Conservation (phyloP, 2,797 vertebrate genomes). For the Carapus acus region DNA sequence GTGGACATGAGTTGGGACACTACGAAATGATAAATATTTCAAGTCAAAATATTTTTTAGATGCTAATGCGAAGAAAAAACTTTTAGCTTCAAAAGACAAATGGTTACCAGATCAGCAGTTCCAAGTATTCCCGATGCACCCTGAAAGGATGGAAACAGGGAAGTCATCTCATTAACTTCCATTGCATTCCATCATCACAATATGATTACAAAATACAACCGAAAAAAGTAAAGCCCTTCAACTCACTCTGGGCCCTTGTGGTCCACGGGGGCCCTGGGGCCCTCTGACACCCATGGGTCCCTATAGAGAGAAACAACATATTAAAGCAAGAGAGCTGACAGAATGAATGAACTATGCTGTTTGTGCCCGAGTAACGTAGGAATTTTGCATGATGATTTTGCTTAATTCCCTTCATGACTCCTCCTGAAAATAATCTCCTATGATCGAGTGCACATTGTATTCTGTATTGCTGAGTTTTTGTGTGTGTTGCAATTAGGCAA, state of each 20-base stretch:
- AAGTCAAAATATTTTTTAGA: conserved; percentile 13
- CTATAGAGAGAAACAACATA: conserved; percentile 60
- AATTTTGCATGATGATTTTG: neutral
- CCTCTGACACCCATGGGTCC: conserved; percentile 89
- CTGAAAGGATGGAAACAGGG: conserved; percentile 49
- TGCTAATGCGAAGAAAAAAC: neutral
- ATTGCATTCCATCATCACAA: conserved; percentile 1
- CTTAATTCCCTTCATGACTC: neutral
- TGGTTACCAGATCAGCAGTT: conserved; percentile 69
- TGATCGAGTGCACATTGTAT: neutral
- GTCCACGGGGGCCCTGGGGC: conserved; percentile 82
- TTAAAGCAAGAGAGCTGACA: conserved; percentile 8
- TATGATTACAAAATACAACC: conserved; percentile 3
- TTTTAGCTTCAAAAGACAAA: conserved; percentile 5
- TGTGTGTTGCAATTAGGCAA: no score
- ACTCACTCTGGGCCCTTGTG: conserved; percentile 85
- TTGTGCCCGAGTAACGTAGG: neutral
- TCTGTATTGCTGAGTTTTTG: neutral
- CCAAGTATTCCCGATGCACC: conserved; percentile 72
- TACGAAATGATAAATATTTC: conserved; percentile 56
- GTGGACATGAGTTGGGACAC: conserved; percentile 88
- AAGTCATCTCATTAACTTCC: no score
- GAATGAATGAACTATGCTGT: neutral
- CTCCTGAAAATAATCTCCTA: neutral
- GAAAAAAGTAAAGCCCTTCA: conserved; percentile 8